Base-by-base conservation (phyloP, 2,113 vertebrate species). In the Fregata magnificens region DNA sequence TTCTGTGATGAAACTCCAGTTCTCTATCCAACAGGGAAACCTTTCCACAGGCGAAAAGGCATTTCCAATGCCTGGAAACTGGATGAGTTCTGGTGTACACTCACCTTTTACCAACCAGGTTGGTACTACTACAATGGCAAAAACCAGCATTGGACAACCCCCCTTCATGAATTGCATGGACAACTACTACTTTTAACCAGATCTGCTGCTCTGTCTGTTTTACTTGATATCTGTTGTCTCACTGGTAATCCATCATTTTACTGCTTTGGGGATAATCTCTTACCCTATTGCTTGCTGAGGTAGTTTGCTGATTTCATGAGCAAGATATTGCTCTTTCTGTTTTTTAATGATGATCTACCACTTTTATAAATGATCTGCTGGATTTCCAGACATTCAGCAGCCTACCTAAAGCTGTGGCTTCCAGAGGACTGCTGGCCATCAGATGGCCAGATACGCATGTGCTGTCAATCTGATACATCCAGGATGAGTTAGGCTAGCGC, bases 331-430 rank as follows among this genome's bases (percentile, higher is more conserved):
- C 38, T 86, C 16, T 81, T 59, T 63, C 63, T 83, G 71, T 3
- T 16, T 84, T 79, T 73, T 25, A 56, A 40, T 53, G 3, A 80
- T 77, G 71, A 92, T n/a, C 72, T 94, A 73, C 63, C 55, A 42
- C 45, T 94, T 74, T 82, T 89, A 96, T 40, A 89, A 96, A 95
- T 34, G 24, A 87, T 47, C 69, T 94, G 77, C 72, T 96, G 77
- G 50, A 26, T 82, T 93, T 70, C 38, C 47, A 91, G 89, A 89
- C 47, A 67, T 78, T 88, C 69, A 89, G 50, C 89, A 95, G 80
- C 80, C 65, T 65, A 59, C 42, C 38, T 59, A 91, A 89, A 79
- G 34, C n/a, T 1, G 3, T 42, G 55, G 38, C 16, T 96, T 84
- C 72, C 72, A n/a, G 62, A 52, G 16, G 53, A 36, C 32, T 90